Base-by-base conservation (phyloP, 2,888 invertebrate genomes). In the Autographa pulchrina region DNA sequence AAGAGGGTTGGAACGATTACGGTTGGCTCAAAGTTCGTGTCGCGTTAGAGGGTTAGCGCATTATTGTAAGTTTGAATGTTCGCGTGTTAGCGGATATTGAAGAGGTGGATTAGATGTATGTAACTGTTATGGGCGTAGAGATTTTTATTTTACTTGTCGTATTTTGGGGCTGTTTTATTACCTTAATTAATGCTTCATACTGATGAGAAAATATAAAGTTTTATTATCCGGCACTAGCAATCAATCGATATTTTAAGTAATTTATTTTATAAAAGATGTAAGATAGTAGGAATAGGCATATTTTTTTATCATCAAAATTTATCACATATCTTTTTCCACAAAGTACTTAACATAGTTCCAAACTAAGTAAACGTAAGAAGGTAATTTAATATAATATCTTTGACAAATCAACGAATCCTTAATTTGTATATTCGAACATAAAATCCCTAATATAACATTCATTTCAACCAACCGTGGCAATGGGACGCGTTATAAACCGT, bases 31-130 rank as follows among this genome's bases (percentile, higher is more conserved):
- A 64, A 74, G 78, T 77, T 77, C 75, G 68, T 72, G 78, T 83
- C 82, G 81, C 82, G 69, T 84, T 81, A 78, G 77, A 81, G 83
- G 86, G 88, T 84, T 87, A 75, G 74, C 76, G 70, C 74, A 75
- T 72, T 77, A 59, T 68, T 54, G 63, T 65, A 75, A 79, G 67
- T 81, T 81, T 68, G 41, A 81, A 78, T 70, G 78, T 64, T 68
- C 65, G 70, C 69, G 68, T 78, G 61, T 68, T 80, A 80, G 77
- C 43, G 41, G 71, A 64, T 70, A 74, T 64, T 58, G 31, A 74
- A 62, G 72, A 66, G 59, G 66, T 65, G 59, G 54, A 41, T 32
- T 70, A 20, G 20, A 31, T 67, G 58, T 66, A 13, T 25, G 32
- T 62, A 56, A 52, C 48, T 62, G 59, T 69, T 60, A 59, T 31